A percentile compares a stretch with the other conserved stretches of the same genome.
Evolutionary conservation across 2,113 vertebrate species (phyloP).

Genomic region (Ariopsis seemanni): DNA sequence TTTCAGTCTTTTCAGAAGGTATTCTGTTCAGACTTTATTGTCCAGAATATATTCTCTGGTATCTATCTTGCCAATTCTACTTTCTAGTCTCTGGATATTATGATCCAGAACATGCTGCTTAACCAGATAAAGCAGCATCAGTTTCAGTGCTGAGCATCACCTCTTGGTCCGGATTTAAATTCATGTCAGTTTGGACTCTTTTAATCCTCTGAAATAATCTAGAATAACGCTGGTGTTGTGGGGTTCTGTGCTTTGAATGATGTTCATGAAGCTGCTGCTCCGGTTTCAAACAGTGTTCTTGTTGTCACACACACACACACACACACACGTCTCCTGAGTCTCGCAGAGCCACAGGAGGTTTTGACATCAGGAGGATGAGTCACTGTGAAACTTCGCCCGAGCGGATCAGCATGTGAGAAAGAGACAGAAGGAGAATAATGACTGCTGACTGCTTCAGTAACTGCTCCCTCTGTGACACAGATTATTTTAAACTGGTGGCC

Average conservation of each 20-base stretch:
- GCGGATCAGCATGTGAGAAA: slow-evolving; percentile 14
- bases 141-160: not conserved
- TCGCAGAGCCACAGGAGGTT: slow-evolving; percentile 27
- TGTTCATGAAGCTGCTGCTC: not conserved
- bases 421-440: slow-evolving; percentile 12
- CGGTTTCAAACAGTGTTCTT: not conserved
- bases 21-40: not conserved
- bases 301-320: slow-evolving; percentile 3
- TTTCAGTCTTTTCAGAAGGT: not conserved
- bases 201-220: not conserved
- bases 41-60: not conserved
- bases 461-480: not conserved
- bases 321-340: not conserved
- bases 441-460: not conserved
- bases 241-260: slow-evolving; percentile 5
- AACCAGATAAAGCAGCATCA: not conserved
- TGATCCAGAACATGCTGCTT: not conserved
- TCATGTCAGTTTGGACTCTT: not conserved
- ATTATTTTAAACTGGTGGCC: not conserved
- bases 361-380: slow-evolving; percentile 25
- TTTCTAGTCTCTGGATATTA: not conserved
- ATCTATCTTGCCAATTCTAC: not conserved
- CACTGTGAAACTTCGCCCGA: slow-evolving; percentile 17
- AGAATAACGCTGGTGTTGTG: not conserved
- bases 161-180: not conserved